Base-by-base conservation (phyloP, 2,888 invertebrate genomes). In the Dryobota labecula region DNA sequence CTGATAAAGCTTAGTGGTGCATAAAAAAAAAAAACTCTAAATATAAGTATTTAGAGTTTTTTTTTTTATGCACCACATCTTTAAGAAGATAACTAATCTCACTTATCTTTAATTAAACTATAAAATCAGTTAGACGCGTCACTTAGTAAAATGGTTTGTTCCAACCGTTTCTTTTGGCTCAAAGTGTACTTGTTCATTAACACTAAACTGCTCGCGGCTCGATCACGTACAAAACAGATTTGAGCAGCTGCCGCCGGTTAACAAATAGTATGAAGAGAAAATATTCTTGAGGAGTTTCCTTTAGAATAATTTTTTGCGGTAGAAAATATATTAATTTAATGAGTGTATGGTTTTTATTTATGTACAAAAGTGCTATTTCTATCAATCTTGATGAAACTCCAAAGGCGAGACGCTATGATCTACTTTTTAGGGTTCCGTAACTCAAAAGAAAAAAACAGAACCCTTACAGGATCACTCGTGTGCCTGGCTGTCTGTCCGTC, bases 161-260 rank as follows among this genome's bases (percentile, higher is more conserved):
- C 65, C 45, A 76, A 78, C 54, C 41, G 27, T 70, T 80, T 73
- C 49, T 77, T 71, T 41, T 49, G 47, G 67, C 69, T 80, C 47
- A 80, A 75, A 84, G 81, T 82, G 80, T 86, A 84, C 85, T 89
- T 91, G 91, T 93, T 94, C 92, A 94, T 94, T 94, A 94, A 89
- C 89, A 88, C 88, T 87, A 89, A 92, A 91, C 89, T 90, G 85
- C 87, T 78, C 82, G 83, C 84, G 84, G 86, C 92, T 92, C 91
- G 90, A 92, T 91, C 93, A 94, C 94, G 94, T 93, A 92, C 92
- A 80, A 86, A 90, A 90, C 85, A 91, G 92, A 92, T 93, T 93
- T 92, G 58, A 84, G 75, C 87, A 87, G 84, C 86, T 86, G 84
- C 70, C 65, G 53, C 20, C 66, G 61, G 58, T 61, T 61, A 70